These are phyloP conservation scores for Crocidura indochinensis DNA, from an alignment of 2,797 vertebrate species.

Conservation along the genomic window DNA sequence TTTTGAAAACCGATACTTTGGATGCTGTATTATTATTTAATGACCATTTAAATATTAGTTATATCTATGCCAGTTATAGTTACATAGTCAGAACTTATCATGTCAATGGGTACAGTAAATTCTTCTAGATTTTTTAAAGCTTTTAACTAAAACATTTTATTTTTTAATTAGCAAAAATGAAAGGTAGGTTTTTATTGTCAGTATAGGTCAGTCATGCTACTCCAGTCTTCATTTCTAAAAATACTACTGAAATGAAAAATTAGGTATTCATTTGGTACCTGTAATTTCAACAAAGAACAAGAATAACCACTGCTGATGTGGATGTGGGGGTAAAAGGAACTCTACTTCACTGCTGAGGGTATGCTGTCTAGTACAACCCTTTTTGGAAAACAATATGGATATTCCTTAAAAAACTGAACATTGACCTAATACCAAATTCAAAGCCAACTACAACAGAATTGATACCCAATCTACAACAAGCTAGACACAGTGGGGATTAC, in stretches of 20 bases:
- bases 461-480: no score
- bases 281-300: constrained; percentile 2
- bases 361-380: no score
- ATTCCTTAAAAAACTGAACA: no score
- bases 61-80: not conserved
- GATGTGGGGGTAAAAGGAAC: no score
- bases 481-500: no score
- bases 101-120: constrained; percentile 37
- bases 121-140: not conserved
- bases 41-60: not conserved
- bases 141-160: constrained; percentile 74
- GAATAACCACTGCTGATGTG: no score
- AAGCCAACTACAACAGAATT: no score
- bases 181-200: constrained; percentile 54
- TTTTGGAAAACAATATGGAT: no score
- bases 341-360: no score
- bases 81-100: constrained; percentile 11
- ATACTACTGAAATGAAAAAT: constrained; percentile 59
- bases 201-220: constrained; percentile 8
- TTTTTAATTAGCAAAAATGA: constrained; percentile 72
- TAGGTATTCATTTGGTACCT: constrained; percentile 11
- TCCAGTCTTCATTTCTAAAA: constrained; percentile 63
- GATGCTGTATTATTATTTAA: not conserved
- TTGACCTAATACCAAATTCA: no score
- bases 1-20: constrained; percentile 1